phyloP scores from a whole-genome alignment of 2,113 vertebrate genomes.

The Poeciliopsis turrubarensis region DNA sequence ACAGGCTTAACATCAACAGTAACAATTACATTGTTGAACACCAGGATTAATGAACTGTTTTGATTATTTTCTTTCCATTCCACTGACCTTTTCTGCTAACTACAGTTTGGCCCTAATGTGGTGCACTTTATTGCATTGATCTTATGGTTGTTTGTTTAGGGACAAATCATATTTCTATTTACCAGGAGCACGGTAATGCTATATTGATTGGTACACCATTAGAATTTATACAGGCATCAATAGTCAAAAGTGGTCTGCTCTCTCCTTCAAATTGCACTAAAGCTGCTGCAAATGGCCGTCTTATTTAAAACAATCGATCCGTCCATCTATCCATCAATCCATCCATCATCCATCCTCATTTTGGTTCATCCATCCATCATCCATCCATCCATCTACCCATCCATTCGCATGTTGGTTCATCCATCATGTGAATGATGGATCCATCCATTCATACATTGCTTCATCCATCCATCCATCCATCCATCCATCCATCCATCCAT shows the following conservation, averaged over 20 bases:
- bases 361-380: not conserved
- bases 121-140: constrained; percentile 56
- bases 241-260: not conserved
- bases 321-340: not conserved
- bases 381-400: not conserved
- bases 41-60: constrained; percentile 40
- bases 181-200: constrained; percentile 56
- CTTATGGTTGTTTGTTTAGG: constrained; percentile 59
- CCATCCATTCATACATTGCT: not conserved
- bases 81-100: constrained; percentile 51
- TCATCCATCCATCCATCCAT: no score
- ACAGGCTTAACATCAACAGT: constrained; percentile 39
- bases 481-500: constrained; percentile 50
- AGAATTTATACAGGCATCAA: constrained; percentile 51
- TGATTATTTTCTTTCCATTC: constrained; percentile 54
- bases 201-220: constrained; percentile 70
- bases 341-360: constrained; percentile 53
- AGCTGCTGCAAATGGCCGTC: not conserved
- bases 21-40: constrained; percentile 40
- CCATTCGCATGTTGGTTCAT: not conserved
- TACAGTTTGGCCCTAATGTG: constrained; percentile 29
- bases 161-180: constrained; percentile 66
- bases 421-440: no score
- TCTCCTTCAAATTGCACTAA: not conserved
- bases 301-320: not conserved